A percentile compares a stretch with the other conserved stretches of the same genome.
These are phyloP conservation scores for Anhinga anhinga DNA, from an alignment of 2,113 vertebrate species.

Conservation along the genomic window DNA sequence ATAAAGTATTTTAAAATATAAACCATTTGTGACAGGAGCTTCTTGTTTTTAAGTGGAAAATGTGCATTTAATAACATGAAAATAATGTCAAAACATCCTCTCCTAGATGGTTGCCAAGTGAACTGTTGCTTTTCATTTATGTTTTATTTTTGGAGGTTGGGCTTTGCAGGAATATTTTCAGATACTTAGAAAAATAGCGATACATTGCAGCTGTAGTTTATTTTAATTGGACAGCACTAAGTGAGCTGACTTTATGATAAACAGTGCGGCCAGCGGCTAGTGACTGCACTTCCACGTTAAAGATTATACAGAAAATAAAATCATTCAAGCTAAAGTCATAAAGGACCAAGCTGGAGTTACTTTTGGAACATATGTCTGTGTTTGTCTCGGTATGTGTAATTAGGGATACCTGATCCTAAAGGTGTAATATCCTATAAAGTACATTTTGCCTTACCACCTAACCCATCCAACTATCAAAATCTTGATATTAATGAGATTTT, in stretches of 20 bases:
- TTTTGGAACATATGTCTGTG: not conserved
- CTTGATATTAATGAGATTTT: not conserved
- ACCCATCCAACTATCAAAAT: not conserved
- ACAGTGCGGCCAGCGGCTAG: not conserved
- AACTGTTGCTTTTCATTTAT: slow-evolving; percentile 48
- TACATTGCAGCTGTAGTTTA: slow-evolving; percentile 26
- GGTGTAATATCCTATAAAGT: not conserved
- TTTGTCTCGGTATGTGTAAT: not conserved
- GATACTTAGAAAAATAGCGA: slow-evolving; percentile 39
- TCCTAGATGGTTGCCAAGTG: slow-evolving; percentile 35
- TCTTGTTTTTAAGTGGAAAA: slow-evolving; percentile 70
- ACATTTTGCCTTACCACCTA: not conserved
- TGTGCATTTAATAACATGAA: slow-evolving; percentile 62
- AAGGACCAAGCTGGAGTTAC: not conserved
- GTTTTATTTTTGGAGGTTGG: not conserved
- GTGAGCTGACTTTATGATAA: slow-evolving; percentile 28
- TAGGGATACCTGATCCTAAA: not conserved
- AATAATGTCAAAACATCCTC: slow-evolving; percentile 52
- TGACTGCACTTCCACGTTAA: slow-evolving; percentile 23
- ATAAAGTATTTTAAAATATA: slow-evolving; percentile 40
- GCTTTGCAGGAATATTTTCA: not conserved
- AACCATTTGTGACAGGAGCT: slow-evolving; percentile 65
- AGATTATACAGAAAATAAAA: slow-evolving; percentile 34
- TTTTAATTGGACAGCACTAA: slow-evolving; percentile 42
- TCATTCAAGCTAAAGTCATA: not conserved